Conservation (phyloP, 2,888 invertebrate genomes). For the Zootermopsis nevadensis region DNA sequence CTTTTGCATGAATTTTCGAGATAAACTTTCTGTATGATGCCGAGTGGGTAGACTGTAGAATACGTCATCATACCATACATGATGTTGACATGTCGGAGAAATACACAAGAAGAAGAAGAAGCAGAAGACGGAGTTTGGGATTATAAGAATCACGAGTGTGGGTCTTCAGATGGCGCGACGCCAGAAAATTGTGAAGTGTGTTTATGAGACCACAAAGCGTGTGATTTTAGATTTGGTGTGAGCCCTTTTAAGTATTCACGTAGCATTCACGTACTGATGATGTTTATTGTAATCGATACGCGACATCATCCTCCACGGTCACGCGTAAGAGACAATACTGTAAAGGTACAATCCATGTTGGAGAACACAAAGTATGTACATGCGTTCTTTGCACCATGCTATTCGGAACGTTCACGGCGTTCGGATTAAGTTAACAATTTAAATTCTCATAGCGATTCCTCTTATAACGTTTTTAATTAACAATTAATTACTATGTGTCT, state of each 20-base stretch:
- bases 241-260: neutral
- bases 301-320: neutral
- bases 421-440: too few species aligned
- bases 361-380: too few species aligned
- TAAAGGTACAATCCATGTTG: too few species aligned
- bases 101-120: constrained; percentile 15
- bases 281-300: constrained; percentile 4
- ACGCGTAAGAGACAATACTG: too few species aligned
- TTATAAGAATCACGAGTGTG: constrained; percentile 2
- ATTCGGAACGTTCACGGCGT: too few species aligned
- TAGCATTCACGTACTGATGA: neutral
- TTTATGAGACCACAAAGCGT: constrained; percentile 11
- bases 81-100: constrained; percentile 34
- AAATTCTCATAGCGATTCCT: too few species aligned
- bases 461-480: too few species aligned
- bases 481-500: too few species aligned
- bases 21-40: constrained; percentile 28
- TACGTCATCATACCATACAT: constrained; percentile 23
- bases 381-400: too few species aligned
- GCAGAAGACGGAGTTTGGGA: constrained; percentile 22
- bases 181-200: neutral
- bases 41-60: neutral
- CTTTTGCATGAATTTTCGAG: neutral
- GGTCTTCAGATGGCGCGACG: neutral
- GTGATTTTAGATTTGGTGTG: too few species aligned